A percentile compares a stretch with the other conserved stretches of the same genome.
These are phyloP conservation scores for Achatina immaculata DNA, from an alignment of 1,140 invertebrate genomes.

Conservation along the genomic window DNA sequence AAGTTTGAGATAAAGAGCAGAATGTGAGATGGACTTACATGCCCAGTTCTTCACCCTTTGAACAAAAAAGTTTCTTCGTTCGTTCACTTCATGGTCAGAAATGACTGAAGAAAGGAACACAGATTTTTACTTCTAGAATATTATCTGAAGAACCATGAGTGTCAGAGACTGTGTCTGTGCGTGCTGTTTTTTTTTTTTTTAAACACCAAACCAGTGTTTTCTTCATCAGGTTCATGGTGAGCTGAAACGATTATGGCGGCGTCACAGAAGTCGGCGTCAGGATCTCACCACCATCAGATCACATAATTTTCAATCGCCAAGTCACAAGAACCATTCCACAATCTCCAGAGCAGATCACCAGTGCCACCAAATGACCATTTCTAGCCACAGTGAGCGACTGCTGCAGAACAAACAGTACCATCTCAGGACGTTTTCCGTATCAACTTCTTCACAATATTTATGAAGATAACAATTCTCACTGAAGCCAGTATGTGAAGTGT, in stretches of 20 bases:
- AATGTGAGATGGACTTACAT: too few species aligned
- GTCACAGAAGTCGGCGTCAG: slow-evolving; percentile 37
- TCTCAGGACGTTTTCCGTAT: slow-evolving; percentile 14
- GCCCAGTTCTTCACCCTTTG: too few species aligned
- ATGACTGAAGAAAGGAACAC: too few species aligned
- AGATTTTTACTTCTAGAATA: too few species aligned
- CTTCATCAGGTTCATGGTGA: slow-evolving; percentile 42
- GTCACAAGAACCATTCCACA: background rate
- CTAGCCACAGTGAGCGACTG: background rate
- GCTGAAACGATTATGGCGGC: slow-evolving; percentile 41
- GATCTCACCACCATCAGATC: slow-evolving; percentile 20
- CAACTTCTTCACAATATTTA: too few species aligned
- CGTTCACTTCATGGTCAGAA: too few species aligned
- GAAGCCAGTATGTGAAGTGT: too few species aligned
- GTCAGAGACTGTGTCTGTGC: too few species aligned
- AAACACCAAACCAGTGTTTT: background rate
- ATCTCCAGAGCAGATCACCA: background rate
- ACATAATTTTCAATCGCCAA: slow-evolving; percentile 17
- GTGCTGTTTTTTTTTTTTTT: background rate
- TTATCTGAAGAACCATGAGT: too few species aligned
- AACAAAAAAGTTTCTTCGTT: too few species aligned
- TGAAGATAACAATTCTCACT: too few species aligned
- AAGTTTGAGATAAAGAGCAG: too few species aligned
- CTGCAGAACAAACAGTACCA: background rate
- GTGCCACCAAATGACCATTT: background rate